Base-by-base conservation (phyloP, 2,797 vertebrate species). In the Takifugu ocellatus region DNA sequence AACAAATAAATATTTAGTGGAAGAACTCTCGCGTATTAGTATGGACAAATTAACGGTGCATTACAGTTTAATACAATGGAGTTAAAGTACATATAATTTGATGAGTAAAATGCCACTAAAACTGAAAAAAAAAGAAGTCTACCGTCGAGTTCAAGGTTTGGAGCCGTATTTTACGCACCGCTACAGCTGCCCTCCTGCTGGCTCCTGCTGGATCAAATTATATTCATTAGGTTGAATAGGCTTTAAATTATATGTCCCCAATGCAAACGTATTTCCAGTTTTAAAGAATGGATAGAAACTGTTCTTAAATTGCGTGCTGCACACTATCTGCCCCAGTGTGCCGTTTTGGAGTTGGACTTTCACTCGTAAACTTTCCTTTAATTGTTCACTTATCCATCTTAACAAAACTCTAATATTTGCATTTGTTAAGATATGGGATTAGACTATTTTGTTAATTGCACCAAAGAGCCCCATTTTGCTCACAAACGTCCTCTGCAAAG, bases 311-410 rank as follows among this genome's bases (percentile, higher is more conserved):
- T 91, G 88, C 83, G 51, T 55, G 81, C 88, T 77, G 90, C 91
- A 92, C 92, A 91, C 93, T 92, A 94, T 94, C 88, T 85, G 90
- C 88, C 90, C 91, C 93, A 90, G 91, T 93, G 91, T 93, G 91
- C 90, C 91, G 88, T 92, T 92, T 58, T 91, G 92, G 90, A 91
- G 86, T 92, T 89, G 90, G 88, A 91, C 90, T 92, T 91, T 93
- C 90, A 89, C 92, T 92, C 91, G 92, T 94, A 96, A 96, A 97
- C 93, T 94, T 94, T 90, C 88, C 90, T 94, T 95, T 96, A 96
- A 97, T 96, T 94, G 94, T 96, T 93, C 94, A 92, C 94, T 98
- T 98, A 98, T 97, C 95, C 94, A 97, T 98, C 97, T 98, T 96
- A 88, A 98, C 96, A 95, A 96, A 98, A 95, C 94, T 95, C 89